These are phyloP conservation scores for Perca schrenkii DNA, from an alignment of 2,113 vertebrate genomes.

Conservation along the genomic window DNA sequence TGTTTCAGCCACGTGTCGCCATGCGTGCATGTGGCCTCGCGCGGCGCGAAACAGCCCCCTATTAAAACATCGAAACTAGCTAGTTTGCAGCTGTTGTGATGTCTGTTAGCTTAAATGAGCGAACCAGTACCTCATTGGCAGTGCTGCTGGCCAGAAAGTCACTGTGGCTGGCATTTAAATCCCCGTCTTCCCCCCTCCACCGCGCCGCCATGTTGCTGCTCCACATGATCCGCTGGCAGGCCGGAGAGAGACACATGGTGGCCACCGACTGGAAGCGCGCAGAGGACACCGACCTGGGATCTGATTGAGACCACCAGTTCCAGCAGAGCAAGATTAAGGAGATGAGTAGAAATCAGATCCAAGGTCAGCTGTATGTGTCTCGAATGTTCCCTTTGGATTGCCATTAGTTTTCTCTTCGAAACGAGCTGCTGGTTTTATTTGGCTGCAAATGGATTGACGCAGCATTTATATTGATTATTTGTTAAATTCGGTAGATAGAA, in stretches of 20 bases:
- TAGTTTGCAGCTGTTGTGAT: rapidly evolving
- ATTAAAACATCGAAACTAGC: background rate
- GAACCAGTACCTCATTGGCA: slow-evolving; percentile 62
- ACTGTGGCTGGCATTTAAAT: slow-evolving; percentile 71
- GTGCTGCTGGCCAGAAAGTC: slow-evolving; percentile 39
- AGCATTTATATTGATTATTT: background rate
- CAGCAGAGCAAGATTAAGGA: rapidly evolving
- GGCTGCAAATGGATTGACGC: too few relatives aligned
- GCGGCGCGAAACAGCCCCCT: background rate
- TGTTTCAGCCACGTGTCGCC: slow-evolving; percentile 72
- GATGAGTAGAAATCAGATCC: slow-evolving; percentile 13
- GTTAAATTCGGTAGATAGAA: background rate
- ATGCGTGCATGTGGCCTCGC: slow-evolving; percentile 48
- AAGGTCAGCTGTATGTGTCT: background rate
- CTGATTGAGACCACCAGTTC: background rate
- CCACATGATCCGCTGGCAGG: slow-evolving; percentile 74
- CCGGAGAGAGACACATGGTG: slow-evolving; percentile 74
- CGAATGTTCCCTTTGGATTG: background rate
- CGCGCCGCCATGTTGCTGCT: slow-evolving; percentile 85
- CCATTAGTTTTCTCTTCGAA: background rate
- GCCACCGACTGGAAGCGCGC: slow-evolving; percentile 8
- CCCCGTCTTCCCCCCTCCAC: slow-evolving; percentile 66
- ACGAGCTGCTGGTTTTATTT: background rate
- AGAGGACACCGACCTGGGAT: slow-evolving; percentile 40
- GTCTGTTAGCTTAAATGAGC: background rate